A percentile compares a stretch with the other conserved stretches of the same genome.
Evolutionary conservation across 1,140 invertebrate genomes (phyloP).

Genomic region (Aricia agestis): DNA sequence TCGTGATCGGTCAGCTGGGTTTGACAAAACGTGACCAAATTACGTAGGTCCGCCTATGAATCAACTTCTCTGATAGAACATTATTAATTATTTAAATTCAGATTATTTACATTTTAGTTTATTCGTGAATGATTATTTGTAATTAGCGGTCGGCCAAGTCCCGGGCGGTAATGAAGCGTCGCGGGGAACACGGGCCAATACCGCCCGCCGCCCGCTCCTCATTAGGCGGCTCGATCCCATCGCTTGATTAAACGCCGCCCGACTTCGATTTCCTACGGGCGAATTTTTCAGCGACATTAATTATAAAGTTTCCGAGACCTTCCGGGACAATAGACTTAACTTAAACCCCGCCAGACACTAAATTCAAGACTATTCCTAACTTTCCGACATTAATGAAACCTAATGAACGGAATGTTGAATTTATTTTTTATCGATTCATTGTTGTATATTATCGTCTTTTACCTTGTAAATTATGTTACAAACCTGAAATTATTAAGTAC

Average conservation of each 20-base stretch:
- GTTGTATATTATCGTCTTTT: not conserved
- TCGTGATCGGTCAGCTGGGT: too few relatives aligned
- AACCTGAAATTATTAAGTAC: too few relatives aligned
- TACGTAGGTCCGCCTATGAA: too few relatives aligned
- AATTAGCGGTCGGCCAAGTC: not conserved
- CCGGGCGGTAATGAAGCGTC: not conserved
- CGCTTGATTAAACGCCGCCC: slow-evolving; percentile 5
- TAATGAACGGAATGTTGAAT: slow-evolving; percentile 15
- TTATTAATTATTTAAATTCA: too few relatives aligned
- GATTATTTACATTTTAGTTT: too few relatives aligned
- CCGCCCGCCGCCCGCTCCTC: not conserved
- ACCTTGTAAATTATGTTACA: not conserved
- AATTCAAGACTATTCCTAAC: slow-evolving; percentile 34
- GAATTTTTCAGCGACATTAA: slow-evolving; percentile 55
- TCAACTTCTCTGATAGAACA: too few relatives aligned
- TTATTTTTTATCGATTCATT: not conserved
- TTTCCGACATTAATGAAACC: slow-evolving; percentile 6
- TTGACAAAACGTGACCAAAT: too few relatives aligned
- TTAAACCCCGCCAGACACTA: slow-evolving; percentile 34
- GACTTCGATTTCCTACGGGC: slow-evolving; percentile 20
- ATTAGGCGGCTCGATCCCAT: not conserved
- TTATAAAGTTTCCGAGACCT: slow-evolving; percentile 53
- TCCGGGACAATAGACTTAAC: slow-evolving; percentile 47
- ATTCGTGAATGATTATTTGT: not conserved
- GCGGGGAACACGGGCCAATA: not conserved